phyloP scores from a whole-genome alignment of 2,113 vertebrate genomes.

The Dicrurus megarhynchus region DNA sequence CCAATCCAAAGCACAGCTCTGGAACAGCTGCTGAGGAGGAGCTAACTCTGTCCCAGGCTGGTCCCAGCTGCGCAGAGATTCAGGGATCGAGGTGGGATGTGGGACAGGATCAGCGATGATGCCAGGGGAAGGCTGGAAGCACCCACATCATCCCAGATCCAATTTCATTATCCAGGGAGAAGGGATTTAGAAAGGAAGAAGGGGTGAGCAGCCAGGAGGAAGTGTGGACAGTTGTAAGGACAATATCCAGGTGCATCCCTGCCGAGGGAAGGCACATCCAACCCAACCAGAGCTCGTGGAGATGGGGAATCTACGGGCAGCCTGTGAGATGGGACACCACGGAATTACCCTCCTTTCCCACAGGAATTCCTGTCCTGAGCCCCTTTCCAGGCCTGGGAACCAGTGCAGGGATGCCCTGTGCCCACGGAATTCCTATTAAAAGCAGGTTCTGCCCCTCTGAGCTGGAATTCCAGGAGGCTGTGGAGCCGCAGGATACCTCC shows the following conservation, averaged over 20 bases:
- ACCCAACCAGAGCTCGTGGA: background rate
- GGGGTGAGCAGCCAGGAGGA: background rate
- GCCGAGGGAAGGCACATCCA: background rate
- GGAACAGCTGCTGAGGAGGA: background rate
- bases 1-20: background rate
- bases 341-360: background rate
- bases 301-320: background rate
- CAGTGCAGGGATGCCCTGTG: rapidly evolving
- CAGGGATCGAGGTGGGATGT: background rate
- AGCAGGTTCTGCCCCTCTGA: background rate
- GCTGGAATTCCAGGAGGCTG: background rate
- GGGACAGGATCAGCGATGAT: background rate
- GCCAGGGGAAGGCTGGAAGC: background rate
- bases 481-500: background rate
- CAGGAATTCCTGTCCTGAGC: background rate
- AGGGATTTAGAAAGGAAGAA: background rate
- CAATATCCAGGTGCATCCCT: background rate
- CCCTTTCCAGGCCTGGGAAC: background rate
- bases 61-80: background rate
- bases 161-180: background rate
- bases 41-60: background rate
- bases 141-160: background rate
- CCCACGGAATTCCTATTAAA: background rate
- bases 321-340: background rate
- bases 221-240: background rate